Conservation (phyloP, 2,888 invertebrate genomes). For the Rotaria magnacalcarata region DNA sequence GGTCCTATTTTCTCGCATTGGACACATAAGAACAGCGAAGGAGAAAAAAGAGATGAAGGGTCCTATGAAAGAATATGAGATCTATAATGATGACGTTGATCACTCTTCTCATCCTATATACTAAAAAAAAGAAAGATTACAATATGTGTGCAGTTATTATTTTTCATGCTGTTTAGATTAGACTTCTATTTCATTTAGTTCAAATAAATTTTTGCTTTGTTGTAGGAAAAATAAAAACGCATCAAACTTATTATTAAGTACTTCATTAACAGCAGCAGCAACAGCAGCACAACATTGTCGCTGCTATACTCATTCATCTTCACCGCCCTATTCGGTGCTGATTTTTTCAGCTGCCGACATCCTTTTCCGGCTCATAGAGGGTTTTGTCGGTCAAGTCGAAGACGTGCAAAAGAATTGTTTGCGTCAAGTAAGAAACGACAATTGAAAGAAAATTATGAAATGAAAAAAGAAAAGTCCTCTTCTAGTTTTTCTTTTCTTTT, state of each 20-base stretch:
- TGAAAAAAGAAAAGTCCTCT: not conserved
- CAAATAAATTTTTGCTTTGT: not conserved
- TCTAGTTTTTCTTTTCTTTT: not conserved
- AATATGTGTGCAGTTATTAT: not conserved
- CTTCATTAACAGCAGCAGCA: not conserved
- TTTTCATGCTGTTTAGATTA: not conserved
- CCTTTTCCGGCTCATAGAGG: slow-evolving; percentile 31
- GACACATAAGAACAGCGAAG: not conserved
- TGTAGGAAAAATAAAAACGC: not conserved
- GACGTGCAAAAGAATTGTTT: slow-evolving; percentile 6
- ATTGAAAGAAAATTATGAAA: not conserved
- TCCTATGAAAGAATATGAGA: not conserved
- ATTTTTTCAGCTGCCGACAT: slow-evolving; percentile 22
- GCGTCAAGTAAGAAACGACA: not conserved
- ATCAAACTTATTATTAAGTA: not conserved
- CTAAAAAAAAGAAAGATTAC: slow-evolving; percentile 15
- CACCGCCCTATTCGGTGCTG: slow-evolving; percentile 29
- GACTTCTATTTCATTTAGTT: not conserved
- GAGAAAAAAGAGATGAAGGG: not conserved
- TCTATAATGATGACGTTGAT: not conserved
- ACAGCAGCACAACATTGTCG: slow-evolving; percentile 22
- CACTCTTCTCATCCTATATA: not conserved
- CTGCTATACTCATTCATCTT: slow-evolving; percentile 6
- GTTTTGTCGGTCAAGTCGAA: slow-evolving; percentile 29
- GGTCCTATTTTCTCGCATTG: not conserved